Percentiles rank a stretch among this genome's conserved stretches.
phyloP scores from a whole-genome alignment of 2,113 vertebrate species.

The Gadus macrocephalus region DNA sequence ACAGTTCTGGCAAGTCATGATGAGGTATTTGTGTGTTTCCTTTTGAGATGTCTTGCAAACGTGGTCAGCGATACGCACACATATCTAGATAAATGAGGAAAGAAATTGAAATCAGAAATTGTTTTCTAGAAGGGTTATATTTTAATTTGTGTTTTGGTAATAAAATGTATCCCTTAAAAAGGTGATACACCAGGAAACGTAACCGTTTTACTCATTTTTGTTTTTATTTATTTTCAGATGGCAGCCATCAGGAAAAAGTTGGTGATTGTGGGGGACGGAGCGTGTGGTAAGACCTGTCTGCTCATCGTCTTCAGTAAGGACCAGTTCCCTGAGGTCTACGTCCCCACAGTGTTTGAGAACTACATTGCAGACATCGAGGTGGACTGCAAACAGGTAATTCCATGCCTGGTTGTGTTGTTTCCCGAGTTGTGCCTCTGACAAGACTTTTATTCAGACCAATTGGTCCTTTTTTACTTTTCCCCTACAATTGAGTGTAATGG shows the following conservation, averaged over 20 bases:
- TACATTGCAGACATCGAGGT: constrained; percentile 99
- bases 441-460: too few species aligned
- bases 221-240: constrained; percentile 62
- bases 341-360: constrained; percentile 97
- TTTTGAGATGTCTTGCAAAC: too few species aligned
- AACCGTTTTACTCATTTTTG: neutral
- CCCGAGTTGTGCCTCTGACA: neutral
- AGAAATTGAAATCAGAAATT: too few species aligned
- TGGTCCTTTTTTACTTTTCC: too few species aligned
- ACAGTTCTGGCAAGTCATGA: too few species aligned
- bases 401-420: neutral
- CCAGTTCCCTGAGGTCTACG: constrained; percentile 96
- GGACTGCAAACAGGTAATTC: constrained; percentile 88
- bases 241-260: constrained; percentile 97
- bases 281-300: constrained; percentile 95
- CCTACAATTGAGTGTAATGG: too few species aligned
- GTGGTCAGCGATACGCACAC: too few species aligned
- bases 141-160: too few species aligned
- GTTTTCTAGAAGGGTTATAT: too few species aligned
- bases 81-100: too few species aligned
- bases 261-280: constrained; percentile 96
- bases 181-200: neutral
- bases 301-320: constrained; percentile 98
- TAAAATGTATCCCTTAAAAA: too few species aligned
- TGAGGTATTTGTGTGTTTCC: too few species aligned